Base-by-base conservation (phyloP, 1,140 invertebrate genomes). In the Calliopsis andreniformis region DNA sequence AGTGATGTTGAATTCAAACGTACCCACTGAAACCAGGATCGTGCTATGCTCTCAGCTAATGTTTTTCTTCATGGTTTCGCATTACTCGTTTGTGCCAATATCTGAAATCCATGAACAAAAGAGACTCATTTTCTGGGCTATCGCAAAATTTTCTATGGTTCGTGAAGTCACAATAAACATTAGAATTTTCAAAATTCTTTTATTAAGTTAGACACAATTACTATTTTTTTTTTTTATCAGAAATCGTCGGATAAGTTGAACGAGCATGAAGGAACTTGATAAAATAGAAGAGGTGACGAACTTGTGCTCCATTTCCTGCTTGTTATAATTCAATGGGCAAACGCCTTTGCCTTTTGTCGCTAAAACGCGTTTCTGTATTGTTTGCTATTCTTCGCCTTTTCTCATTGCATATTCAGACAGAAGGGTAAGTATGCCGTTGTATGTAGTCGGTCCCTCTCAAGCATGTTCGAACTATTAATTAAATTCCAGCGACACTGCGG, bases 401-500 rank as follows among this genome's bases (percentile, higher is more conserved):
- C n/a, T 2, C n/a, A 5, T 6, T 43, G 23, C 6, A 1, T 47
- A 43, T 45, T 47, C 42, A 30, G 42, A 45, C 30, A 5, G 7
- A 18, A 20, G 25, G 5, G 8, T 12, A 32, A 5, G n/a, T 20
- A 53, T 7, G 66, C 5, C n/a, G 39, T 3, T 18, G 12, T 12
- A n/a, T 25, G 8, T 20, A 32, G 20, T 14, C 49, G 23, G 35
- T 23, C 16, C 51, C 5, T 16, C 0, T 3, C n/a, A n/a, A n/a
- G 3, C n/a, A 23, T 47, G 28, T 32, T 28, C 28, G 39, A 56
- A 32, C 16, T 61, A 59, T 61, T 70, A 70, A 70, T 70, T 70
- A 70, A 70, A 70, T 70, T 70, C 28, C 39, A 16, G 14, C 32
- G 32, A 23, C 0, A 10, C 56, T 23, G 6, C 25, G 51, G 51